A percentile compares a stretch with the other conserved stretches of the same genome.
Conservation (phyloP, 2,797 vertebrate species). For the Tamandua tetradactyla region DNA sequence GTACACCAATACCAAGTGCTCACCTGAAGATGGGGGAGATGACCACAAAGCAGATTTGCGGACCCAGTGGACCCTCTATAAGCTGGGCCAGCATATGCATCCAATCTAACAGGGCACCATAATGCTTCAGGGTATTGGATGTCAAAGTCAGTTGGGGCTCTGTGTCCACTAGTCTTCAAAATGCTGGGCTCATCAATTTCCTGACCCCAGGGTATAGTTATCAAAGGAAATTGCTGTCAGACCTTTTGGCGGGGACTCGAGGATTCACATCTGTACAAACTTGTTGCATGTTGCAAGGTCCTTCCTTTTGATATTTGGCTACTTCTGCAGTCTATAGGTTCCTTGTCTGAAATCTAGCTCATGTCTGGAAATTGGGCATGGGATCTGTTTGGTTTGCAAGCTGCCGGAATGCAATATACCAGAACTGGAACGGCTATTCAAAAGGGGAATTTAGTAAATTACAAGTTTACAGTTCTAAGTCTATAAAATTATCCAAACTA, state of each 20-base stretch:
- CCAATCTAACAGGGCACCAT: not conserved
- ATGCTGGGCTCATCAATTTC: not conserved
- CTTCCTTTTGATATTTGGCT: not conserved
- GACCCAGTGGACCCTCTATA: not conserved
- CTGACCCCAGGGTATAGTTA: not conserved
- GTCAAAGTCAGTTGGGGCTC: not conserved
- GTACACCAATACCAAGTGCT: not conserved
- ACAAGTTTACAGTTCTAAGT: no score
- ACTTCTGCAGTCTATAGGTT: not conserved
- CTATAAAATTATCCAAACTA: no score
- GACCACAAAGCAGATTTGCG: not conserved
- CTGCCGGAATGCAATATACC: no score
- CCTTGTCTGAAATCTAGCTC: not conserved
- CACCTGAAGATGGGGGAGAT: not conserved
- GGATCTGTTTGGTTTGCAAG: no score
- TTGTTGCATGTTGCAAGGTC: not conserved
- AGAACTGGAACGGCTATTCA: no score
- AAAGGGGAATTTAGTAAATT: no score
- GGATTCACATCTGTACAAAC: not conserved
- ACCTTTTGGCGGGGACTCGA: not conserved
- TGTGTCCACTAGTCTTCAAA: not conserved
- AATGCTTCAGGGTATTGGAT: not conserved
- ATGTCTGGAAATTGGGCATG: not conserved
- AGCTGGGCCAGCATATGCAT: not conserved
- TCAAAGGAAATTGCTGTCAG: not conserved